Conservation (phyloP, 2,797 vertebrate species). For the Semotilus atromaculatus region DNA sequence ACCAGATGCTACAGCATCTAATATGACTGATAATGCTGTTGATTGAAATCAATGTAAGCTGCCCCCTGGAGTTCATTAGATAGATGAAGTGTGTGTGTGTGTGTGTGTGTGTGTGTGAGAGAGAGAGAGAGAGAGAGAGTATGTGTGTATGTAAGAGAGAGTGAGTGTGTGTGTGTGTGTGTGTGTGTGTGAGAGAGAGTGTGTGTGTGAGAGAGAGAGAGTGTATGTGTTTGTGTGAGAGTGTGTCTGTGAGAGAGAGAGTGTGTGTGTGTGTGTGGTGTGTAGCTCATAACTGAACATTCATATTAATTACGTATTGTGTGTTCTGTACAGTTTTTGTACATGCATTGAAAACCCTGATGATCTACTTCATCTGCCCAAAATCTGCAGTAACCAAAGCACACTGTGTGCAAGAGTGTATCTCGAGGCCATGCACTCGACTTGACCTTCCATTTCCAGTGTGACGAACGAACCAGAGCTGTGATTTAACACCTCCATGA, state of each 20-base stretch:
- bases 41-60: constrained; percentile 60
- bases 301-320: not conserved
- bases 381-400: not conserved
- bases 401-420: not conserved
- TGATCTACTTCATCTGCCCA: not conserved
- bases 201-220: too few species aligned
- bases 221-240: too few species aligned
- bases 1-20: constrained; percentile 46
- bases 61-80: constrained; percentile 56
- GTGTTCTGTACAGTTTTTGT: not conserved
- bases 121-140: too few species aligned
- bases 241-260: too few species aligned
- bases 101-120: not conserved
- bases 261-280: not conserved
- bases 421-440: not conserved
- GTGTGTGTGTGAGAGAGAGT: too few species aligned
- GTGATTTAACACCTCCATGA: constrained; percentile 10
- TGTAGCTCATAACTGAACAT: not conserved
- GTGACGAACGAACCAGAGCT: constrained; percentile 22
- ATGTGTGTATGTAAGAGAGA: too few species aligned
- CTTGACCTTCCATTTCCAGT: constrained; percentile 38
- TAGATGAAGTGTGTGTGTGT: constrained; percentile 39
- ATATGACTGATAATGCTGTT: constrained; percentile 56
- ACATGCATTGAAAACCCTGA: not conserved
- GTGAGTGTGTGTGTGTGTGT: too few species aligned